Conservation (phyloP, 1,140 invertebrate species). For the Papilio glaucus region DNA sequence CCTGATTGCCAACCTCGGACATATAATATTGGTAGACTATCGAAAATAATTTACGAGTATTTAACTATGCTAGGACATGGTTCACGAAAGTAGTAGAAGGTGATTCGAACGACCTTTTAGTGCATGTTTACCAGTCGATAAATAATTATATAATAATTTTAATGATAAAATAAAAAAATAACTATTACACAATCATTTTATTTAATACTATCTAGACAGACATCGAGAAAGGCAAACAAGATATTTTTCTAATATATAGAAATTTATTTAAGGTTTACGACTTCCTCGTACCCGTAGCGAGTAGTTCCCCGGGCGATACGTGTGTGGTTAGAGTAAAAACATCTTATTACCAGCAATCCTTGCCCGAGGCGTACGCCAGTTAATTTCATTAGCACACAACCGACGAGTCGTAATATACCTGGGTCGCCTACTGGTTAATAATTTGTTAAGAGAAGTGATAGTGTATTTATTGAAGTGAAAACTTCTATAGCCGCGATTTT, state of each 20-base stretch:
- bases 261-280: slow-evolving; percentile 8
- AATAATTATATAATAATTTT: too few species aligned
- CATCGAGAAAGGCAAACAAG: background rate
- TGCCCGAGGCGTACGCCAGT: slow-evolving; percentile 71
- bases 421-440: background rate
- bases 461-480: background rate
- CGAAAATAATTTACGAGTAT: too few species aligned
- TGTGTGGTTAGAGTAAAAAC: slow-evolving; percentile 70
- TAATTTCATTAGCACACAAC: slow-evolving; percentile 80
- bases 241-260: background rate
- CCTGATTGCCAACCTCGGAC: too few species aligned
- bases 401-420: slow-evolving; percentile 75
- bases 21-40: too few species aligned
- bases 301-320: slow-evolving; percentile 59
- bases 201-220: background rate
- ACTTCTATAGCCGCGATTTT: too few species aligned
- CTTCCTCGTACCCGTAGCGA: slow-evolving; percentile 40
- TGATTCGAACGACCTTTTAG: too few species aligned
- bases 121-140: too few species aligned
- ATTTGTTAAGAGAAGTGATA: background rate
- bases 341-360: slow-evolving; percentile 74
- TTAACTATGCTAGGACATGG: too few species aligned
- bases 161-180: too few species aligned
- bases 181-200: too few species aligned
- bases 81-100: too few species aligned